Evolutionary conservation across 2,888 invertebrate species (phyloP), one percentile per base, ranked within the genome.

Genomic region (Amorpha juglandis): DNA sequence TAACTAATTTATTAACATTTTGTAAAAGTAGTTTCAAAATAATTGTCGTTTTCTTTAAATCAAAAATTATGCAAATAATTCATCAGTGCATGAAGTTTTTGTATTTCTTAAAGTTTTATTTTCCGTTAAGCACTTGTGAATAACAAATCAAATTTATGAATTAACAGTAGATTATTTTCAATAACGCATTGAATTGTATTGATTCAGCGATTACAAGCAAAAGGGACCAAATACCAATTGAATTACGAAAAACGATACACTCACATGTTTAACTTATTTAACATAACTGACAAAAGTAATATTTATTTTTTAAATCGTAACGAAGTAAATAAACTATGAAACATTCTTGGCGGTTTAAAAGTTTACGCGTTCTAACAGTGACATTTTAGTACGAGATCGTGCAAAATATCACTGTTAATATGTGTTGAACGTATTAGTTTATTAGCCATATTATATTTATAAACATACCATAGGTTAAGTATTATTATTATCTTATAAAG

Each of bases 401-500:
- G 76, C 68, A 70, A 58, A 75, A 72, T 84, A 80, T 84, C 86
- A 84, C 83, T 86, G 82, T 83, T 84, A 81, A 80, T 71, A 71
- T 81, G 75, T 81, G 78, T 87, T 86, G 84, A 87, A 89, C 82
- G 88, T 86, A 89, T 85, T 89, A 88, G 88, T 86, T 91, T 91
- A 90, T 89, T 91, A 92, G 92, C 90, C 90, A 92, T 92, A 90
- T 86, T 86, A 87, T 92, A 91, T 92, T 91, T 92, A 92, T 93
- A 88, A 89, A 92, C 92, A 92, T 93, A 93, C 93, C 93, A 93
- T 93, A 93, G 92, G 88, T 75, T 92, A 91, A 92, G 91, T 86
- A 87, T 89, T 88, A 86, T 90, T 87, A 86, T 89, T 91, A 90
- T 91, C 90, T 91, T 91, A 86, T 82, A 88, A 92, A 90, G 91